Evolutionary conservation across 2,113 vertebrate genomes (phyloP).

Genomic region (Sinocyclocheilus maitianheensis): DNA sequence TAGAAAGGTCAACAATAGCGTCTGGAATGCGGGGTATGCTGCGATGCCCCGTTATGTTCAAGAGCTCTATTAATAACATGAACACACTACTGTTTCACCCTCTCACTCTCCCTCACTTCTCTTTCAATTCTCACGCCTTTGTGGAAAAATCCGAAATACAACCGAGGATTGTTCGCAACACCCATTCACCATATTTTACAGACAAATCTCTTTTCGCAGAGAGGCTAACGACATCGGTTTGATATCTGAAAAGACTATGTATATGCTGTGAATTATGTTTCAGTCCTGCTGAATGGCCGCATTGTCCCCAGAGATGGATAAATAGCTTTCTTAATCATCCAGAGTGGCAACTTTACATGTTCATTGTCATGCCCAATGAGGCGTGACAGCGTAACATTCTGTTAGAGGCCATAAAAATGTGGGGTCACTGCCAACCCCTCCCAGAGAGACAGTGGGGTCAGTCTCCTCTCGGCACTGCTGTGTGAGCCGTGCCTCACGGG

Average conservation of each 20-base stretch:
- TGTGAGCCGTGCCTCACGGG: slow-evolving; percentile 28
- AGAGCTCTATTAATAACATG: slow-evolving; percentile 36
- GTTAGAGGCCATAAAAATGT: slow-evolving; percentile 49
- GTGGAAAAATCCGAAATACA: background rate
- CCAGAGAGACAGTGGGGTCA: slow-evolving; percentile 34
- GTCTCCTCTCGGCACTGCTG: slow-evolving; percentile 27
- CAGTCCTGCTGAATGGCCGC: slow-evolving; percentile 36
- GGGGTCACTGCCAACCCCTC: slow-evolving; percentile 51
- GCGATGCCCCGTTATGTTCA: slow-evolving; percentile 4
- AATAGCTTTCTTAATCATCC: slow-evolving; percentile 55
- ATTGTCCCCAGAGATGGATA: slow-evolving; percentile 51
- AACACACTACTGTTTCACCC: background rate
- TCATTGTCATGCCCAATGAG: slow-evolving; percentile 54
- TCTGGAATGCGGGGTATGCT: slow-evolving; percentile 42
- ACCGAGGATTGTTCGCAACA: slow-evolving; percentile 21
- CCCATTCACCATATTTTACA: slow-evolving; percentile 34
- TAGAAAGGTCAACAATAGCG: slow-evolving; percentile 43
- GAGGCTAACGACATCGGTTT: slow-evolving; percentile 33
- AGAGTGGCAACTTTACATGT: slow-evolving; percentile 58
- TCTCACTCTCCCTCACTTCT: slow-evolving; percentile 21
- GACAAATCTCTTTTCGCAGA: slow-evolving; percentile 33
- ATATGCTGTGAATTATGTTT: slow-evolving; percentile 33
- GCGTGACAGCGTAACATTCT: slow-evolving; percentile 51
- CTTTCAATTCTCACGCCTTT: slow-evolving; percentile 30
- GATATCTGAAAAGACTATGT: slow-evolving; percentile 40